Percentiles rank a stretch among this genome's conserved stretches.
Conservation (phyloP, 2,113 vertebrate genomes). For the Cyanoramphus novaezelandiae region DNA sequence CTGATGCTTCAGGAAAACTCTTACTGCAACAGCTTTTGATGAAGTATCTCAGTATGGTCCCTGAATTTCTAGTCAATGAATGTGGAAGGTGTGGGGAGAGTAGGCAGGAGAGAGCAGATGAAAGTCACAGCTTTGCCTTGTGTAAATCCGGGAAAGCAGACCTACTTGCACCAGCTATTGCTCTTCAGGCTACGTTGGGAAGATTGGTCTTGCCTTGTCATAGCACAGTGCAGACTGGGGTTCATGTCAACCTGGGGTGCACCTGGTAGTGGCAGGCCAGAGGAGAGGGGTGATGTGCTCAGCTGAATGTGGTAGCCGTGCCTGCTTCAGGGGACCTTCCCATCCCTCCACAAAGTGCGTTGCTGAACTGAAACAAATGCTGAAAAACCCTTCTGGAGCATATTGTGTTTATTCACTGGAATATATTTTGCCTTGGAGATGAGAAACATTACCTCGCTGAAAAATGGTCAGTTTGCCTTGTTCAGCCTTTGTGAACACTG, state of each 20-base stretch:
- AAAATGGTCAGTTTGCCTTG: slow-evolving; percentile 17
- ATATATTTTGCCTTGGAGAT: slow-evolving; percentile 51
- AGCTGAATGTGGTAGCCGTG: no score
- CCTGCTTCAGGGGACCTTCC: neutral
- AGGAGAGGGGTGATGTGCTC: neutral
- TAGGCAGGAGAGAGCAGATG: neutral
- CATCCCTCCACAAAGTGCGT: neutral
- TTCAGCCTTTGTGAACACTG: neutral
- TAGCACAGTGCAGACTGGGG: neutral
- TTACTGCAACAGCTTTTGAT: neutral
- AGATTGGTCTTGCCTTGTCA: neutral
- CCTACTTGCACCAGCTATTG: neutral
- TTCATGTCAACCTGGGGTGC: neutral
- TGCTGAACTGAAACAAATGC: neutral
- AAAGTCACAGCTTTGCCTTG: neutral
- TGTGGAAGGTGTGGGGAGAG: neutral
- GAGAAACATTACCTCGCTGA: neutral
- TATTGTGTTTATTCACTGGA: slow-evolving; percentile 37
- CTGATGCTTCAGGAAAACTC: neutral
- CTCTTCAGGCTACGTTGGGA: neutral
- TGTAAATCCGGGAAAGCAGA: neutral
- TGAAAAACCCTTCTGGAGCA: slow-evolving; percentile 14
- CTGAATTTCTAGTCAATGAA: neutral
- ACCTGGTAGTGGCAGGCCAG: neutral
- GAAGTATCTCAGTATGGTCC: neutral